Percentiles rank a stretch among this genome's conserved stretches.
Conservation (phyloP, 2,888 invertebrate species). For the Salticus scenicus region DNA sequence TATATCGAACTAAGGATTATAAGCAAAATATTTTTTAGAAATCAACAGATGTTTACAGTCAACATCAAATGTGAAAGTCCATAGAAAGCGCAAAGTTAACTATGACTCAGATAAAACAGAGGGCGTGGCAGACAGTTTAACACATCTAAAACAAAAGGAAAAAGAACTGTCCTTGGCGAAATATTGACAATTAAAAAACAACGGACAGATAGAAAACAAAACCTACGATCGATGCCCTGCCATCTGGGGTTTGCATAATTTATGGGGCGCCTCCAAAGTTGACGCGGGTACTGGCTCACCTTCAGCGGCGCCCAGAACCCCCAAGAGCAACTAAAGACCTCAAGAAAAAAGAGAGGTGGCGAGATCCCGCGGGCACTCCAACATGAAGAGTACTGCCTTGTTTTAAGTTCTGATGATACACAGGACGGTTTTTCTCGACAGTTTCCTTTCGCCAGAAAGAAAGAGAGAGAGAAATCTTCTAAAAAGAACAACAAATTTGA, state of each 20-base stretch:
- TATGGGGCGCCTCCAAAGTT: slow-evolving; percentile 43
- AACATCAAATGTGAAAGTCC: no score
- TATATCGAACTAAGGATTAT: no score
- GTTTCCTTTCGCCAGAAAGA: no score
- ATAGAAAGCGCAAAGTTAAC: no score
- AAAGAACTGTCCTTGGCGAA: neutral
- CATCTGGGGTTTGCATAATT: slow-evolving; percentile 66
- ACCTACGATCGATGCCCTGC: slow-evolving; percentile 42
- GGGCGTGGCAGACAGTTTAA: no score
- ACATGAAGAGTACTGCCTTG: neutral
- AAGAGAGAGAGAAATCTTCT: no score
- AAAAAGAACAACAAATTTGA: no score
- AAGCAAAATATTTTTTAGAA: no score
- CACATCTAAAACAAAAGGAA: no score
- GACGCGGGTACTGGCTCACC: slow-evolving; percentile 30
- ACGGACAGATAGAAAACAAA: neutral
- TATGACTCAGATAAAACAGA: no score
- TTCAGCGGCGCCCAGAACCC: slow-evolving; percentile 16
- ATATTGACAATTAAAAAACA: slow-evolving; percentile 7
- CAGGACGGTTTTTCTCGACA: neutral
- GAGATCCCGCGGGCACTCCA: slow-evolving; percentile 1
- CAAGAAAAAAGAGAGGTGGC: neutral
- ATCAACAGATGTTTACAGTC: no score
- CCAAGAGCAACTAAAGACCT: slow-evolving; percentile 15
- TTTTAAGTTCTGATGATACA: neutral